Percentiles rank a stretch among this genome's conserved stretches.
phyloP scores from a whole-genome alignment of 2,888 invertebrate genomes.

The Aspidiotus destructor region DNA sequence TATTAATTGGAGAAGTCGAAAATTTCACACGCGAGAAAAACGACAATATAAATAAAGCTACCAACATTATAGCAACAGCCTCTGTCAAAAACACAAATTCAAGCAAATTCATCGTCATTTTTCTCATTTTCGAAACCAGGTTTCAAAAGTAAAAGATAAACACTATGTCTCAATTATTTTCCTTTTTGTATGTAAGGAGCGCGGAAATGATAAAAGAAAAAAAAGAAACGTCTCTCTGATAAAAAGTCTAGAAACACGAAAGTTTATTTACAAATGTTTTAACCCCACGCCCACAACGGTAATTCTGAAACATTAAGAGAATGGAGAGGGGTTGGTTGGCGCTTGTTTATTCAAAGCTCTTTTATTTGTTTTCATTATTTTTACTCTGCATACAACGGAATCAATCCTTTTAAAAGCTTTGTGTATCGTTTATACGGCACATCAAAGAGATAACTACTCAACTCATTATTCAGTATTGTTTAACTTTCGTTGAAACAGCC shows the following conservation, averaged over 20 bases:
- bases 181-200: conserved; percentile 8
- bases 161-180: conserved; percentile 24
- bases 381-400: conserved; percentile 31
- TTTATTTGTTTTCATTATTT: conserved; percentile 33
- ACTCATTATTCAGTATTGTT: conserved; percentile 32
- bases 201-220: background rate
- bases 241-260: conserved; percentile 28
- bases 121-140: conserved; percentile 2
- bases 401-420: conserved; percentile 31
- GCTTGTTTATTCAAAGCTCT: conserved; percentile 30
- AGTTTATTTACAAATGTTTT: conserved; percentile 32
- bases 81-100: background rate
- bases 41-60: background rate
- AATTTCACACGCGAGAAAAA: background rate
- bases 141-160: conserved; percentile 29
- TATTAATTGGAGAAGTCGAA: too few relatives aligned
- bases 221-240: conserved; percentile 16
- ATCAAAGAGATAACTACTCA: conserved; percentile 32
- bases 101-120: background rate
- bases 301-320: conserved; percentile 31
- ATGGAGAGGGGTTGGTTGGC: conserved; percentile 16
- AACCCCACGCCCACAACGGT: conserved; percentile 26
- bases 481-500: conserved; percentile 29
- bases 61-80: too few relatives aligned
- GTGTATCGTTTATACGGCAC: conserved; percentile 28